Percentiles rank a stretch among this genome's conserved stretches.
Evolutionary conservation across 1,140 invertebrate species (phyloP).

Genomic region (Agrilus planipennis): DNA sequence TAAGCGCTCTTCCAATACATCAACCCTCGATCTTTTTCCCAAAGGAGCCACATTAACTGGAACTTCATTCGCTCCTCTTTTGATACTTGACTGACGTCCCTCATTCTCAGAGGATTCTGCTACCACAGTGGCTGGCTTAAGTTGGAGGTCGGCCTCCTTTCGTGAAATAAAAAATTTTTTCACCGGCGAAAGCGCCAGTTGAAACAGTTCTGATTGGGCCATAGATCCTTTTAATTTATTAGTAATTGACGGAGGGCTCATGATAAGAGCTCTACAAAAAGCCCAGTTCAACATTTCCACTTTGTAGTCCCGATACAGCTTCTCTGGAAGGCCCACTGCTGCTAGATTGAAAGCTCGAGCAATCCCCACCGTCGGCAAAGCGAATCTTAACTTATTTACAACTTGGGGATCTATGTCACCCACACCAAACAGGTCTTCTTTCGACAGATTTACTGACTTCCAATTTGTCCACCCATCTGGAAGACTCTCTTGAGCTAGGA

Average conservation of each 20-base stretch:
- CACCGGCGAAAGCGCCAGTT: not conserved
- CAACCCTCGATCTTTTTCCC: not conserved
- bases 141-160: not conserved
- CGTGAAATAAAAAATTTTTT: not conserved
- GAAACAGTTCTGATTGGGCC: not conserved
- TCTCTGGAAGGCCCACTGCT: slow-evolving; percentile 9
- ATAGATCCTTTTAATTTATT: slow-evolving; percentile 5
- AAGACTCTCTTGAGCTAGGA: too few species aligned
- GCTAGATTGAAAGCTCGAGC: not conserved
- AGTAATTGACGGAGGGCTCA: slow-evolving; percentile 12
- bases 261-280: slow-evolving; percentile 15
- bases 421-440: not conserved
- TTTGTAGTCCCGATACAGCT: slow-evolving; percentile 12
- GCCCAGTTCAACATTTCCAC: slow-evolving; percentile 16
- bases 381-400: not conserved
- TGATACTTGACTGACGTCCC: not conserved
- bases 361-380: not conserved
- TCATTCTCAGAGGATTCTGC: not conserved
- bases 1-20: not conserved
- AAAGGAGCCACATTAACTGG: not conserved
- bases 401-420: slow-evolving; percentile 1
- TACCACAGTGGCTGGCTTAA: not conserved
- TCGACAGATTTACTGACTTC: not conserved
- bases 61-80: not conserved
- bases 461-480: too few species aligned